phyloP scores from a whole-genome alignment of 1,140 invertebrate genomes.

The Cyclina sinensis region DNA sequence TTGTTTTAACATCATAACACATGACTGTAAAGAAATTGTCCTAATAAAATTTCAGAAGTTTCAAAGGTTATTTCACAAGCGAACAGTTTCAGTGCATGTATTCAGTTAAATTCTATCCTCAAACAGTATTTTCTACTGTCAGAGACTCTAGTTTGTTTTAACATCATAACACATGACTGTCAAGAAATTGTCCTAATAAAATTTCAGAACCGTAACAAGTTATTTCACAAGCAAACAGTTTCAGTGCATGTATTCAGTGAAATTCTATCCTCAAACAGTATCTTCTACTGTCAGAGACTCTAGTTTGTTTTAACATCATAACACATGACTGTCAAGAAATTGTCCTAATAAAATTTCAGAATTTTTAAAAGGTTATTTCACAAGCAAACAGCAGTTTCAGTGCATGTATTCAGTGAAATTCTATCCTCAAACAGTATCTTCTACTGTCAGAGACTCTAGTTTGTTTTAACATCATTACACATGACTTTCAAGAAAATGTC shows the following conservation, averaged over 20 bases:
- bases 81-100: neutral
- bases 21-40: no score
- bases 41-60: no score
- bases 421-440: constrained; percentile 2
- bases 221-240: no score
- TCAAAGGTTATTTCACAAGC: no score
- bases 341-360: no score
- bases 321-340: no score
- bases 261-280: neutral
- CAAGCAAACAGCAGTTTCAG: no score
- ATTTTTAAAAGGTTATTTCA: no score
- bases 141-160: constrained; percentile 3
- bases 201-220: no score
- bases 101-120: constrained; percentile 9
- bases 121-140: neutral
- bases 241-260: no score
- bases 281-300: constrained; percentile 5
- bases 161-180: constrained; percentile 8
- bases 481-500: no score
- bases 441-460: constrained; percentile 24
- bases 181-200: no score
- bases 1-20: constrained; percentile 13
- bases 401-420: neutral
- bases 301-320: constrained; percentile 15
- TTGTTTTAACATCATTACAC: constrained; percentile 14